Conservation (phyloP, 2,888 invertebrate genomes). For the Drosophila colorata region DNA sequence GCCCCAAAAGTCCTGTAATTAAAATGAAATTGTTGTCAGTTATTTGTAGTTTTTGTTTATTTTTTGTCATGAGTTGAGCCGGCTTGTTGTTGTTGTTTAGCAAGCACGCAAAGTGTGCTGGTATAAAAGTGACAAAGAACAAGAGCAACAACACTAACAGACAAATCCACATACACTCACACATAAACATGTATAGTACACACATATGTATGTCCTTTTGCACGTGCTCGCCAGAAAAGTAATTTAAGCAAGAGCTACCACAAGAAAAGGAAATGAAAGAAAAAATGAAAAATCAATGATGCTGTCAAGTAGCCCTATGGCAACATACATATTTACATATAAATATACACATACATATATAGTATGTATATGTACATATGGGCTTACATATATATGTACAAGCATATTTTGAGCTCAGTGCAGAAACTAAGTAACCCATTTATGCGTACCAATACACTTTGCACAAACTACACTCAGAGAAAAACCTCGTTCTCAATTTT, state of each 20-base stretch:
- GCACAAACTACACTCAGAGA: neutral
- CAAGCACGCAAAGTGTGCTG: slow-evolving; percentile 3
- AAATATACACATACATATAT: neutral
- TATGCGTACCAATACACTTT: slow-evolving; percentile 7
- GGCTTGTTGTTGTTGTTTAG: slow-evolving; percentile 11
- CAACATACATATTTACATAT: slow-evolving; percentile 4
- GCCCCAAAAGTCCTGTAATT: slow-evolving; percentile 62
- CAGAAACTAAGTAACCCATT: neutral
- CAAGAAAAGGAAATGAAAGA: slow-evolving; percentile 33
- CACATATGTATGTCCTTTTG: slow-evolving; percentile 32
- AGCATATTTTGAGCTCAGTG: neutral
- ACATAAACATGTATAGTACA: slow-evolving; percentile 1
- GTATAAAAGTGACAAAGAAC: slow-evolving; percentile 18
- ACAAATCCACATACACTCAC: slow-evolving; percentile 7
- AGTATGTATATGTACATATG: neutral
- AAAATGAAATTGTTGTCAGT: slow-evolving; percentile 71
- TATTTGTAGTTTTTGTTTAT: slow-evolving; percentile 24
- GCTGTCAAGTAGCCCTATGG: slow-evolving; percentile 63
- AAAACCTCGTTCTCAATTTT: neutral
- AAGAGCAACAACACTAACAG: slow-evolving; percentile 14
- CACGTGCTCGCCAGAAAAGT: slow-evolving; percentile 63
- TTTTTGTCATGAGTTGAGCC: slow-evolving; percentile 3
- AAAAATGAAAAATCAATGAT: slow-evolving; percentile 78
- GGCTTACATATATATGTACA: neutral
- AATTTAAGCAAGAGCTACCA: slow-evolving; percentile 42